Evolutionary conservation across 2,797 vertebrate species (phyloP).

Genomic region (Sebastes trivittatus): DNA sequence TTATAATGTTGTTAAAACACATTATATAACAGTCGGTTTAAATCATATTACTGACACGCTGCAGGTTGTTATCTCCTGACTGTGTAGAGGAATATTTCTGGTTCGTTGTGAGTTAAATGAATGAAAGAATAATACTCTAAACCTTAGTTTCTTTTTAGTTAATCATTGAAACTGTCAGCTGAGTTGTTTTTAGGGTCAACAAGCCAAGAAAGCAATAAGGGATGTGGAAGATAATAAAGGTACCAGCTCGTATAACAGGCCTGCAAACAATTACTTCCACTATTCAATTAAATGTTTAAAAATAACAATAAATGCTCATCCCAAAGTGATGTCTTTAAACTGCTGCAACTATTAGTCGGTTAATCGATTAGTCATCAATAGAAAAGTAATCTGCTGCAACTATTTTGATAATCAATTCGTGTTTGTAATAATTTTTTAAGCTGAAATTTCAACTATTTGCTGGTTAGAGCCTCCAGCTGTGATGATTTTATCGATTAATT

Average conservation of each 20-base stretch:
- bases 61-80: background rate
- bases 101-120: background rate
- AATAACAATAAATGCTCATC: background rate
- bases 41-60: background rate
- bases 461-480: too few relatives aligned
- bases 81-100: background rate
- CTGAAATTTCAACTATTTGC: too few relatives aligned
- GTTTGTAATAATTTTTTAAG: too few relatives aligned
- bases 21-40: accelerated
- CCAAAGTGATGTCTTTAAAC: too few relatives aligned
- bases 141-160: background rate
- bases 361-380: too few relatives aligned
- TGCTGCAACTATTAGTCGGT: too few relatives aligned
- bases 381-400: too few relatives aligned
- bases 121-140: background rate
- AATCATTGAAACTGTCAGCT: background rate
- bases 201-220: background rate
- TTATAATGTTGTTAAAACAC: too few relatives aligned
- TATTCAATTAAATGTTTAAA: background rate
- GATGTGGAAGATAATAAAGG: background rate
- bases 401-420: too few relatives aligned
- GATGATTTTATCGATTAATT: too few relatives aligned
- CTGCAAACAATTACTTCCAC: background rate
- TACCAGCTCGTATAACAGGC: background rate
- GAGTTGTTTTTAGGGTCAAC: background rate